These are phyloP conservation scores for Phengaris alcon DNA, from an alignment of 2,888 invertebrate genomes.

Conservation along the genomic window DNA sequence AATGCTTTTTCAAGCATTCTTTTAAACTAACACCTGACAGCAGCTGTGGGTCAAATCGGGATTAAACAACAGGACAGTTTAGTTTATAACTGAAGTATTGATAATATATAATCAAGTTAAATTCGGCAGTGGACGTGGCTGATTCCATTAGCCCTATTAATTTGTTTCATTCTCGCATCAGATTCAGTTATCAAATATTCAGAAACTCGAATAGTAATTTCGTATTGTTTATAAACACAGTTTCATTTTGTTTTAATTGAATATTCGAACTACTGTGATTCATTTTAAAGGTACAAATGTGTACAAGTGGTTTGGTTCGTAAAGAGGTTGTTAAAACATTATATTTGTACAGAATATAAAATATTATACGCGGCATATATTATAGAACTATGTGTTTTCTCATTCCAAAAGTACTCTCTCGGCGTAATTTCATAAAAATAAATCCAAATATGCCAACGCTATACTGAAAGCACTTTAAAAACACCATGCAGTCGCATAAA, in stretches of 20 bases:
- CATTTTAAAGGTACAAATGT: background rate
- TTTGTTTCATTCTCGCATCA: conserved; percentile 30
- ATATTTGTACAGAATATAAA: too few species aligned
- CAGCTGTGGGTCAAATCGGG: background rate
- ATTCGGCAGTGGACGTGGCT: conserved; percentile 6
- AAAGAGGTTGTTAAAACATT: background rate
- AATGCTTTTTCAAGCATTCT: too few species aligned
- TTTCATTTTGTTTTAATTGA: conserved; percentile 4
- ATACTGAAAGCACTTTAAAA: background rate
- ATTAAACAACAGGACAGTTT: background rate
- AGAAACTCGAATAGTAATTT: conserved; percentile 24
- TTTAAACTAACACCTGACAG: background rate
- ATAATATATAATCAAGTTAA: conserved; percentile 19
- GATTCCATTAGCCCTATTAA: conserved; percentile 29
- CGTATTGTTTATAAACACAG: conserved; percentile 1
- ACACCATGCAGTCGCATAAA: background rate
- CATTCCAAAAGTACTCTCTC: too few species aligned
- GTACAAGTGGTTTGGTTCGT: background rate
- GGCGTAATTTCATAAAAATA: too few species aligned
- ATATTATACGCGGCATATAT: too few species aligned
- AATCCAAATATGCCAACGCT: background rate
- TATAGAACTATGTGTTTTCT: too few species aligned
- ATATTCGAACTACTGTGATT: background rate
- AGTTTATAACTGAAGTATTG: conserved; percentile 10
- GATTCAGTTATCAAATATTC: conserved; percentile 28